phyloP scores from a whole-genome alignment of 2,888 invertebrate genomes.

The Zele albiditarsus region DNA sequence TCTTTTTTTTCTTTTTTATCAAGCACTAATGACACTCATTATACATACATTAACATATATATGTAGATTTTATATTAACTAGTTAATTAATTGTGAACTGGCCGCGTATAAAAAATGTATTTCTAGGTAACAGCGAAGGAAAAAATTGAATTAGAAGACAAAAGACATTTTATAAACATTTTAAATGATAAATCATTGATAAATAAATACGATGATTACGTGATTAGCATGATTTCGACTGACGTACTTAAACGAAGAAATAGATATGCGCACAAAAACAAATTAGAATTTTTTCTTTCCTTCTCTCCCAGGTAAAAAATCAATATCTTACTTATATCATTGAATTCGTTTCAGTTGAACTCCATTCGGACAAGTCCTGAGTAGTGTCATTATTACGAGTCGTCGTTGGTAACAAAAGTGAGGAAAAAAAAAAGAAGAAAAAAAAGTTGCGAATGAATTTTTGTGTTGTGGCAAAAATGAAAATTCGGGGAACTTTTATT shows the following conservation, averaged over 20 bases:
- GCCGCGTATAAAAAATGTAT: constrained; percentile 55
- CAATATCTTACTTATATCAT: background rate
- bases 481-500: constrained; percentile 20
- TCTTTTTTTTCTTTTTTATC: background rate
- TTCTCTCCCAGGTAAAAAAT: background rate
- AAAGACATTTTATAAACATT: constrained; percentile 11
- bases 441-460: constrained; percentile 15
- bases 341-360: constrained; percentile 3
- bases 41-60: background rate
- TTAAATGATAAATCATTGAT: constrained; percentile 30
- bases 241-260: constrained; percentile 2
- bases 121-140: background rate
- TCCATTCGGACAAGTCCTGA: background rate
- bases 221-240: constrained; percentile 37
- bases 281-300: too few species aligned
- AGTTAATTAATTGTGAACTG: constrained; percentile 56
- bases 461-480: background rate
- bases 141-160: constrained; percentile 14
- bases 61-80: background rate
- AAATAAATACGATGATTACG: constrained; percentile 46
- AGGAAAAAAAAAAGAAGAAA: constrained; percentile 24
- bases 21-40: background rate
- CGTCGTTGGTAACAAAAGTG: constrained; percentile 19
- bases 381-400: constrained; percentile 34
- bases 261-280: too few species aligned